phyloP scores from a whole-genome alignment of 1,140 invertebrate genomes.

The Cataglyphis hispanica region DNA sequence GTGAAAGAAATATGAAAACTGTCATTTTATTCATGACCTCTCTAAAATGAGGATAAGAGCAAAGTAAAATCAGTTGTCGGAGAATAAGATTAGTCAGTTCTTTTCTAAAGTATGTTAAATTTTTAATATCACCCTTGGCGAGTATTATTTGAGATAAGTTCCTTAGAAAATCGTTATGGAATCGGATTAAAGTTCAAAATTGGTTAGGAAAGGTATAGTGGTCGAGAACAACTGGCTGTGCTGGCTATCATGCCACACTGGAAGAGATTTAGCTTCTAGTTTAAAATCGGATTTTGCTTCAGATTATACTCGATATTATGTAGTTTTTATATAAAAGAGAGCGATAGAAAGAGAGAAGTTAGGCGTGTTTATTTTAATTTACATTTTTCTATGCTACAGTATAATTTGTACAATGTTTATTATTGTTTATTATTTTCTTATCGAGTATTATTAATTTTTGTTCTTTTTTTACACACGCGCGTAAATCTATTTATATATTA shows the following conservation, averaged over 20 bases:
- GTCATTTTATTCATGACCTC: not conserved
- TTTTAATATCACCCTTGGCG: not conserved
- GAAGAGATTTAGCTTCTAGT: slow-evolving; percentile 2
- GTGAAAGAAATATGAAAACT: slow-evolving; percentile 8
- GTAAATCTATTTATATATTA: not conserved
- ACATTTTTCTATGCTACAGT: not conserved
- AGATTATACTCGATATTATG: slow-evolving; percentile 3
- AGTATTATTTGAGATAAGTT: not conserved
- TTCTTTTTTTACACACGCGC: not conserved
- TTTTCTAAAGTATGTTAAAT: not conserved
- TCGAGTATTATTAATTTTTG: not conserved
- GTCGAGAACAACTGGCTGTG: not conserved
- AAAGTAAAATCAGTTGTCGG: not conserved
- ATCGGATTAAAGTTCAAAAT: slow-evolving; percentile 18
- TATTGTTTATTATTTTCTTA: slow-evolving; percentile 1
- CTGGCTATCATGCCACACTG: too few relatives aligned
- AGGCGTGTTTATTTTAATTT: not conserved
- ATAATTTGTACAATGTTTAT: not conserved
- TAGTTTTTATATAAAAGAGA: slow-evolving; percentile 1
- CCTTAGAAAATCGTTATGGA: not conserved
- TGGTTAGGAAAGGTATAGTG: not conserved
- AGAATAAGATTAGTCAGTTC: not conserved
- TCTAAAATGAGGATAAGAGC: not conserved
- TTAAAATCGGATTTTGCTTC: slow-evolving; percentile 11
- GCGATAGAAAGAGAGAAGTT: not conserved